A percentile compares a stretch with the other conserved stretches of the same genome.
Conservation (phyloP, 2,888 invertebrate species). For the Oxyscelio sp. region DNA sequence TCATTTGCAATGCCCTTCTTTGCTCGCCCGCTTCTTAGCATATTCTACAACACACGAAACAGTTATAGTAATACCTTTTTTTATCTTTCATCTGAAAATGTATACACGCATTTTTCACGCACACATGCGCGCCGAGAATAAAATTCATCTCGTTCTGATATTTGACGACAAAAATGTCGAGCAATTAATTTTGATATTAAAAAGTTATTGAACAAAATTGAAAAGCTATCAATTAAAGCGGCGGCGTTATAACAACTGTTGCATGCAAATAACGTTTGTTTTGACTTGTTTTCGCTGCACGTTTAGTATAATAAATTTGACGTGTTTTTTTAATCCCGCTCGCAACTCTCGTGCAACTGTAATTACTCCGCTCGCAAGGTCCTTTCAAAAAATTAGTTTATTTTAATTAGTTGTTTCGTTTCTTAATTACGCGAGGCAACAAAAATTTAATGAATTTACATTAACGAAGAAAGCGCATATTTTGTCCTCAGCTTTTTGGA, state of each 20-base stretch:
- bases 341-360: neutral
- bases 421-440: conserved; percentile 53
- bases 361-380: conserved; percentile 32
- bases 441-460: conserved; percentile 62
- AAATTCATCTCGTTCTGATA: too few relatives aligned
- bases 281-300: too few relatives aligned
- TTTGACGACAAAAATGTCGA: too few relatives aligned
- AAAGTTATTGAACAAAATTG: too few relatives aligned
- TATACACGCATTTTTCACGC: neutral
- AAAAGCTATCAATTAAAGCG: too few relatives aligned
- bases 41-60: conserved; percentile 56
- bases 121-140: too few relatives aligned
- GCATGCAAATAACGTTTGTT: too few relatives aligned
- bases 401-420: conserved; percentile 62
- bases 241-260: too few relatives aligned
- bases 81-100: conserved; percentile 17
- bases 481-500: conserved; percentile 6
- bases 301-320: neutral
- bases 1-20: conserved; percentile 85
- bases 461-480: conserved; percentile 52
- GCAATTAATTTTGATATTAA: too few relatives aligned
- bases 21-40: conserved; percentile 69
- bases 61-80: conserved; percentile 29
- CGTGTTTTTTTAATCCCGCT: conserved; percentile 20
- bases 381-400: conserved; percentile 52